A percentile compares a stretch with the other conserved stretches of the same genome.
phyloP scores from a whole-genome alignment of 2,113 vertebrate genomes.

The Strigops habroptila region DNA sequence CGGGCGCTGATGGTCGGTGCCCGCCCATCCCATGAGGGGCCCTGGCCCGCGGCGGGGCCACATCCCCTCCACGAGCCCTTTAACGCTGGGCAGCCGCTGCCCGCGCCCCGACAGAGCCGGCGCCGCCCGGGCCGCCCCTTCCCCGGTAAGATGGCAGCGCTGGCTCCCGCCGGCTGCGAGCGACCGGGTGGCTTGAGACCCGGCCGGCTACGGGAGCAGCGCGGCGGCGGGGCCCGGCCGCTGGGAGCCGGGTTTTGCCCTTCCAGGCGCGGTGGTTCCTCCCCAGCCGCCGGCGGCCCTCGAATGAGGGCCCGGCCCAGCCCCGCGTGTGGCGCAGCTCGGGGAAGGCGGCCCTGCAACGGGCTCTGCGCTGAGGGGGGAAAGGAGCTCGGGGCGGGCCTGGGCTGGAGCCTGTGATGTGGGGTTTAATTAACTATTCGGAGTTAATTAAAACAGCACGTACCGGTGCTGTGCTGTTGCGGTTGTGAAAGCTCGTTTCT shows the following conservation, averaged over 20 bases:
- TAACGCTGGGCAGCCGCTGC: neutral
- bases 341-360: neutral
- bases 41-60: too few relatives aligned
- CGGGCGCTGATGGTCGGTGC: neutral
- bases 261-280: rapidly evolving
- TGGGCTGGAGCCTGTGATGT: neutral
- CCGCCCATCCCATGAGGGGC: neutral
- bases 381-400: too few relatives aligned
- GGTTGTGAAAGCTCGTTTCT: neutral
- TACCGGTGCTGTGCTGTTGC: rapidly evolving
- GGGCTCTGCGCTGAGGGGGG: neutral
- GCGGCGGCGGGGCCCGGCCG: neutral
- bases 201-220: neutral
- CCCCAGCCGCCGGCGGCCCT: rapidly evolving
- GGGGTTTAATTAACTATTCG: rapidly evolving
- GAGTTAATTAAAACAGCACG: rapidly evolving
- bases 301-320: neutral
- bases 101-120: rapidly evolving
- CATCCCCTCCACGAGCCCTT: neutral
- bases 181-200: neutral
- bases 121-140: rapidly evolving
- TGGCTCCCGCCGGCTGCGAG: rapidly evolving
- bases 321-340: neutral
- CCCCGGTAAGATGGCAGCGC: rapidly evolving
- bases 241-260: rapidly evolving